These are phyloP conservation scores for Drosophila pandora DNA, from an alignment of 1,140 invertebrate species.

Conservation along the genomic window DNA sequence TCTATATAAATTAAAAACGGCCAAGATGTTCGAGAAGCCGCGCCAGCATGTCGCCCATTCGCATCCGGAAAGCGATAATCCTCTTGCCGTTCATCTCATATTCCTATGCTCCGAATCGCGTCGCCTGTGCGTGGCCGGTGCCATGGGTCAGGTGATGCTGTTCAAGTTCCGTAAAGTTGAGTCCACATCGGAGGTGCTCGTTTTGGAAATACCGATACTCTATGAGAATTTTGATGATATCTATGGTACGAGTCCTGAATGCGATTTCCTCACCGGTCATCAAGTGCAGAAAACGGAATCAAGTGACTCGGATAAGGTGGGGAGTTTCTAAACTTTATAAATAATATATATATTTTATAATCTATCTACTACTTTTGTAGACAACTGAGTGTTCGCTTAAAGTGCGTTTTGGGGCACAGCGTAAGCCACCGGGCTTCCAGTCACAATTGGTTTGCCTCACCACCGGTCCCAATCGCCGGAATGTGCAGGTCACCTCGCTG, in stretches of 20 bases:
- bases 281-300: constrained; percentile 86
- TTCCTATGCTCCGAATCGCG: constrained; percentile 96
- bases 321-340: neutral
- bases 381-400: constrained; percentile 86
- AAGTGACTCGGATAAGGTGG: constrained; percentile 85
- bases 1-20: constrained; percentile 98
- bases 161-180: constrained; percentile 98
- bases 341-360: neutral
- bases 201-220: constrained; percentile 94
- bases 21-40: constrained; percentile 95
- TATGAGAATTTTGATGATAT: constrained; percentile 92
- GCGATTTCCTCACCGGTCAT: constrained; percentile 88
- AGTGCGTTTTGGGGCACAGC: constrained; percentile 90
- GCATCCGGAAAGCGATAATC: constrained; percentile 89
- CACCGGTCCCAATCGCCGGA: constrained; percentile 90
- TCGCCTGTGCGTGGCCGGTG: constrained; percentile 94
- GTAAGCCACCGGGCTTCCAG: constrained; percentile 96
- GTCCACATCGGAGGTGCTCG: constrained; percentile 92
- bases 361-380: neutral
- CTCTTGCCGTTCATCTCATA: constrained; percentile 96
- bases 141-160: constrained; percentile 95
- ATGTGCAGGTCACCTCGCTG: constrained; percentile 93
- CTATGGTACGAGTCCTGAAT: constrained; percentile 91
- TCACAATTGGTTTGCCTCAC: constrained; percentile 97
- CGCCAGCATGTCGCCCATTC: constrained; percentile 82